phyloP scores from a whole-genome alignment of 2,888 invertebrate species.

The Athetis lepigone region DNA sequence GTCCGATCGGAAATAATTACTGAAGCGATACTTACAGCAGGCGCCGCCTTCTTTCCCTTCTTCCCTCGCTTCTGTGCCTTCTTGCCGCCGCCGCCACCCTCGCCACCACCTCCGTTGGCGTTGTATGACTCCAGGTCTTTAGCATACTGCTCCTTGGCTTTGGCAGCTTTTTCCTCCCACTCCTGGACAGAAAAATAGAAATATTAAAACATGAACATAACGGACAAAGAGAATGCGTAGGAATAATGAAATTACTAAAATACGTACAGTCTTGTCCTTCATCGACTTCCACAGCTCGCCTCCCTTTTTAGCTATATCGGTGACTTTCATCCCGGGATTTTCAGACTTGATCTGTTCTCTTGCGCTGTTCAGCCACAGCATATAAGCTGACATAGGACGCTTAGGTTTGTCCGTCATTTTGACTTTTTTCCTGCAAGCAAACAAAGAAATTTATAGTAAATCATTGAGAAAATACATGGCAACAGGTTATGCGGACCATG shows the following conservation, averaged over 20 bases:
- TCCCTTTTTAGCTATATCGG: slow-evolving; percentile 98
- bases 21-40: slow-evolving; percentile 78
- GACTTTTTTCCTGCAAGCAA: slow-evolving; percentile 88
- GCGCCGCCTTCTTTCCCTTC: slow-evolving; percentile 87
- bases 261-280: slow-evolving; percentile 95
- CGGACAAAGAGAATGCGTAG: slow-evolving; percentile 34
- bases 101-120: slow-evolving; percentile 93
- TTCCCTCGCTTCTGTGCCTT: slow-evolving; percentile 91
- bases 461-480: slow-evolving; percentile 65
- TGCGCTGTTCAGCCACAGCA: slow-evolving; percentile 98
- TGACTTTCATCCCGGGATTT: slow-evolving; percentile 97
- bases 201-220: slow-evolving; percentile 24
- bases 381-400: slow-evolving; percentile 97
- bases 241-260: slow-evolving; percentile 44
- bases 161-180: slow-evolving; percentile 97
- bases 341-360: slow-evolving; percentile 97
- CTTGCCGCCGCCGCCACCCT: slow-evolving; percentile 83
- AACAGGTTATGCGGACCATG: slow-evolving; percentile 79
- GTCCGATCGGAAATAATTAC: background rate
- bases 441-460: slow-evolving; percentile 65
- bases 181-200: slow-evolving; percentile 88
- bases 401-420: slow-evolving; percentile 98
- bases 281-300: slow-evolving; percentile 98
- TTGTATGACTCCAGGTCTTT: slow-evolving; percentile 97
- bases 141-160: slow-evolving; percentile 97